phyloP scores from a whole-genome alignment of 2,888 invertebrate genomes.

The Oligia fasciuncula region DNA sequence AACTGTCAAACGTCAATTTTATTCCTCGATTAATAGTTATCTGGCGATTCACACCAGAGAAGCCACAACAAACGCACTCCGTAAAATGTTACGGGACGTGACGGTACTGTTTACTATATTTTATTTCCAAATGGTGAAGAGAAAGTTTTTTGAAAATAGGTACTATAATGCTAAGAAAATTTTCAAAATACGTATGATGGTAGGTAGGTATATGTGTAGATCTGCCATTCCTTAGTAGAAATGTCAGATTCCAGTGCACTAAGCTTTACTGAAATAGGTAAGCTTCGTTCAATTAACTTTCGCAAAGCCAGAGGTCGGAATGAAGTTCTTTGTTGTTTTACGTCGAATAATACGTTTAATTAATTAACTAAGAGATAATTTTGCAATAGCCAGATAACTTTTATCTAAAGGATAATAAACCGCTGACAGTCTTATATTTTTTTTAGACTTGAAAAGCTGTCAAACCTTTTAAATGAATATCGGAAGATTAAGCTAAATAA shows the following conservation, averaged over 20 bases:
- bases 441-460: not conserved
- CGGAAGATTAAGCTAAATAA: not conserved
- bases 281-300: not conserved
- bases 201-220: too few species aligned
- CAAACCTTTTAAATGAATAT: not conserved
- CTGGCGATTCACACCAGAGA: too few species aligned
- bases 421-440: not conserved
- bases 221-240: not conserved
- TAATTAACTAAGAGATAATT: not conserved
- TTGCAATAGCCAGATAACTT: not conserved
- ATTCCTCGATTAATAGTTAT: too few species aligned
- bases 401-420: not conserved
- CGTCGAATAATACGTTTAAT: not conserved
- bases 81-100: too few species aligned
- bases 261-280: not conserved
- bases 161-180: too few species aligned
- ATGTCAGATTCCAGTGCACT: not conserved
- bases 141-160: too few species aligned
- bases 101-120: too few species aligned
- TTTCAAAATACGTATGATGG: not conserved
- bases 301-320: not conserved
- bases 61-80: too few species aligned
- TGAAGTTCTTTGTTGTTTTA: not conserved
- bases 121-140: too few species aligned
- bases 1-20: too few species aligned